A percentile compares a stretch with the other conserved stretches of the same genome.
Evolutionary conservation across 2,797 vertebrate species (phyloP).

Genomic region (Chelonia mydas): DNA sequence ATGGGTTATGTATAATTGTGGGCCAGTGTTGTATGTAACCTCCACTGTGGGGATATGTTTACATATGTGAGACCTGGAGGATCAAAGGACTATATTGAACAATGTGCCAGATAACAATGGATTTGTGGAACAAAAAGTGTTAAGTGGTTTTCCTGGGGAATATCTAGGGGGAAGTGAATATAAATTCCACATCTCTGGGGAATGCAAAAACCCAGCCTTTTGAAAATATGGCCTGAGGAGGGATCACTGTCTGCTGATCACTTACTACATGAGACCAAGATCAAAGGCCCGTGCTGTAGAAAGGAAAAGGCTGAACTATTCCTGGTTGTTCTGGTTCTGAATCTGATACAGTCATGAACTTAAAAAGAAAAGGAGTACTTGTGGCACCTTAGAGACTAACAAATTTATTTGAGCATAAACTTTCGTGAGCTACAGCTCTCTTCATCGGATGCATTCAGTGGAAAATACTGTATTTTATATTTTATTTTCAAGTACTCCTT

Average conservation of each 20-base stretch:
- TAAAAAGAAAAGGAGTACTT: too few relatives aligned
- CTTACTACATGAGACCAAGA: not conserved
- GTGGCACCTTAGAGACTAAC: too few relatives aligned
- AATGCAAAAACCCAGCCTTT: not conserved
- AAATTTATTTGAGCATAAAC: too few relatives aligned
- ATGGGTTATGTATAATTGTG: too few relatives aligned
- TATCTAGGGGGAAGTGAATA: not conserved
- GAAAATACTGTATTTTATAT: too few relatives aligned
- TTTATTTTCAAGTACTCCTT: too few relatives aligned
- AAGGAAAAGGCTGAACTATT: not conserved
- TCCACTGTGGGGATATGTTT: not conserved
- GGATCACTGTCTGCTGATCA: not conserved
- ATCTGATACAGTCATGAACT: not conserved
- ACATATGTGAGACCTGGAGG: not conserved
- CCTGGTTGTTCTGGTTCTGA: not conserved
- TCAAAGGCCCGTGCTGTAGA: not conserved
- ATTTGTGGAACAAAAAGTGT: not conserved
- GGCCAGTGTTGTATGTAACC: not conserved
- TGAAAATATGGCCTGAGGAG: not conserved
- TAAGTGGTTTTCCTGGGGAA: not conserved
- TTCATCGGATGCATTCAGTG: too few relatives aligned
- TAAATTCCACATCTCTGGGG: not conserved
- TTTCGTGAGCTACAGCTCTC: too few relatives aligned
- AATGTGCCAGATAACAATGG: not conserved
- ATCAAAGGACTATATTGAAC: not conserved